Percentiles rank a stretch among this genome's conserved stretches.
Conservation (phyloP, 2,797 vertebrate species). For the Gadopsis marmoratus region DNA sequence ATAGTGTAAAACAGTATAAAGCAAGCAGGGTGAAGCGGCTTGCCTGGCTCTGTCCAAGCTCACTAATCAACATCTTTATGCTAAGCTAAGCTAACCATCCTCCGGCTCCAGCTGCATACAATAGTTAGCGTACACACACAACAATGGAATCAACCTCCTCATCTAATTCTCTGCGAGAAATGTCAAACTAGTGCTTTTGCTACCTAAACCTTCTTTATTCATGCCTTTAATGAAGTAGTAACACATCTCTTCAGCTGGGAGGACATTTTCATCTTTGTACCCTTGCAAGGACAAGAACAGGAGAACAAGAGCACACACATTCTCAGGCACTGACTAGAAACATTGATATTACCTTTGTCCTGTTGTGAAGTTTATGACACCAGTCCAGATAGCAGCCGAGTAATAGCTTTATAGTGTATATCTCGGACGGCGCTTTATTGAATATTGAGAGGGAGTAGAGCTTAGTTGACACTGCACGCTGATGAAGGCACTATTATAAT, state of each 20-base stretch:
- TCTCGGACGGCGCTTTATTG: background rate
- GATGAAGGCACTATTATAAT: constrained; percentile 47
- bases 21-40: background rate
- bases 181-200: background rate
- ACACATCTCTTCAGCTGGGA: background rate
- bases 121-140: background rate
- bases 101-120: background rate
- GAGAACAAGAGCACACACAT: background rate
- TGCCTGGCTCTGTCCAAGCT: background rate
- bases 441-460: constrained; percentile 20
- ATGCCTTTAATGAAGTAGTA: background rate
- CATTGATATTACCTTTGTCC: constrained; percentile 37
- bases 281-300: background rate
- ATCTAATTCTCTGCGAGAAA: background rate
- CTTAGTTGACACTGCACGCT: constrained; percentile 36
- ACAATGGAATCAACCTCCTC: background rate
- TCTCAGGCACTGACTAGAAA: constrained; percentile 1
- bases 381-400: constrained; percentile 37
- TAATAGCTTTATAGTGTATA: constrained; percentile 31
- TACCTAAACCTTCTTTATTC: background rate
- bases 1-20: background rate
- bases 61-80: background rate
- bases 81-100: background rate
- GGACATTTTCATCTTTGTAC: background rate
- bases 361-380: constrained; percentile 31